Percentiles rank a stretch among this genome's conserved stretches.
phyloP scores from a whole-genome alignment of 2,113 vertebrate species.

The Ifrita kowaldi region DNA sequence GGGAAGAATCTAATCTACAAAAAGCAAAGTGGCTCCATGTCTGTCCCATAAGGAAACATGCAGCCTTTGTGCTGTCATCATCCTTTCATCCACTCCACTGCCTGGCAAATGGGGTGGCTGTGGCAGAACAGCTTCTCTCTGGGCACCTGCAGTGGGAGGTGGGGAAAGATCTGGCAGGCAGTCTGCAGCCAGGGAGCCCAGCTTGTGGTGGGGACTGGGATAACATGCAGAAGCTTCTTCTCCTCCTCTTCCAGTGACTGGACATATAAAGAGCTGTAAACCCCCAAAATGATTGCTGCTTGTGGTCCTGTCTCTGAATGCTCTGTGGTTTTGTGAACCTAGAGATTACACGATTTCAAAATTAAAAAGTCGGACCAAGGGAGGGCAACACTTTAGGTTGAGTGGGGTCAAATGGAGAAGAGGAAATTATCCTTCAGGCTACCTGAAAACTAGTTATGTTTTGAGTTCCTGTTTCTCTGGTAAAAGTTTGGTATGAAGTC shows the following conservation, averaged over 20 bases:
- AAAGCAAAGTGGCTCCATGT: background rate
- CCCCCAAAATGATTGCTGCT: accelerated
- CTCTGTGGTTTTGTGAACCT: background rate
- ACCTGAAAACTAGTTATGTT: background rate
- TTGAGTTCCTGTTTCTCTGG: background rate
- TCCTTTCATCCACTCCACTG: accelerated
- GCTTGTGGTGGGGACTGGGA: background rate
- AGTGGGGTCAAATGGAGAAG: background rate
- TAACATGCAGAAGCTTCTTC: accelerated
- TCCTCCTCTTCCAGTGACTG: background rate
- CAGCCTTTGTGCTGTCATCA: background rate
- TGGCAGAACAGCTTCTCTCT: background rate
- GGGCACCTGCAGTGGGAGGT: accelerated
- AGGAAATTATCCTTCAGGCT: background rate
- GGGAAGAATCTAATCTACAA: background rate
- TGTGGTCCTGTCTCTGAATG: background rate
- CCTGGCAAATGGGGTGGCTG: accelerated
- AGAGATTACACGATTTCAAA: background rate
- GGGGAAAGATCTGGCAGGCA: accelerated
- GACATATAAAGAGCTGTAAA: background rate
- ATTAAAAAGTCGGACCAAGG: background rate
- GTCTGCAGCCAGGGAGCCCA: background rate
- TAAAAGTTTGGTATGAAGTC: background rate
- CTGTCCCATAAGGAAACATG: accelerated
- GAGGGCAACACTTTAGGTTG: background rate